Percentiles rank a stretch among this genome's conserved stretches.
phyloP scores from a whole-genome alignment of 2,888 invertebrate genomes.

The Molanna angustata region DNA sequence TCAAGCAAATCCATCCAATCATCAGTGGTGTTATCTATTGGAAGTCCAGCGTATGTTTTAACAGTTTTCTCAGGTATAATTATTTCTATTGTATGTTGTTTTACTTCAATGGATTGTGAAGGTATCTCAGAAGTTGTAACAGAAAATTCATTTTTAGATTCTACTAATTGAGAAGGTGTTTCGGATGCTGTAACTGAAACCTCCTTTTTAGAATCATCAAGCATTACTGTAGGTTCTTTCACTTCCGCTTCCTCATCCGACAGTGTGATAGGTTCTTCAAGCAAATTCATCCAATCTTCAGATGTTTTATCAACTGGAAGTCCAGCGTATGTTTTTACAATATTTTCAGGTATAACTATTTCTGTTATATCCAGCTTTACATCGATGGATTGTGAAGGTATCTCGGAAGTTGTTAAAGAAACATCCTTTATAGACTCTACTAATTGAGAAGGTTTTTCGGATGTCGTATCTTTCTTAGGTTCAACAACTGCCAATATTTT shows the following conservation, averaged over 20 bases:
- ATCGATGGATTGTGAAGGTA: too few relatives aligned
- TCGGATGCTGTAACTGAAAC: too few relatives aligned
- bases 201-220: too few relatives aligned
- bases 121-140: not conserved
- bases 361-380: too few relatives aligned
- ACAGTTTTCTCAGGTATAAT: not conserved
- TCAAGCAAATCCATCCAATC: slow-evolving; percentile 33
- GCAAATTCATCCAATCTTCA: slow-evolving; percentile 31
- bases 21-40: slow-evolving; percentile 27
- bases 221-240: not conserved
- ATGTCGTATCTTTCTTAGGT: too few relatives aligned
- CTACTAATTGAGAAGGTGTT: not conserved
- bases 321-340: slow-evolving; percentile 27
- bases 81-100: not conserved
- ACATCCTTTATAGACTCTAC: too few relatives aligned
- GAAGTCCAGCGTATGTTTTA: slow-evolving; percentile 25
- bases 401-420: too few relatives aligned
- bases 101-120: not conserved
- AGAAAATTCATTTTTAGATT: not conserved
- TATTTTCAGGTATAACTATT: too few relatives aligned
- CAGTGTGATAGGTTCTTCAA: slow-evolving; percentile 34
- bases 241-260: slow-evolving; percentile 34
- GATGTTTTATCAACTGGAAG: slow-evolving; percentile 28
- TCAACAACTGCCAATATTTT: too few relatives aligned
- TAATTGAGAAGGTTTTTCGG: too few relatives aligned